A percentile compares a stretch with the other conserved stretches of the same genome.
These are phyloP conservation scores for Pheosia gnoma DNA, from an alignment of 2,888 invertebrate genomes.

Conservation along the genomic window DNA sequence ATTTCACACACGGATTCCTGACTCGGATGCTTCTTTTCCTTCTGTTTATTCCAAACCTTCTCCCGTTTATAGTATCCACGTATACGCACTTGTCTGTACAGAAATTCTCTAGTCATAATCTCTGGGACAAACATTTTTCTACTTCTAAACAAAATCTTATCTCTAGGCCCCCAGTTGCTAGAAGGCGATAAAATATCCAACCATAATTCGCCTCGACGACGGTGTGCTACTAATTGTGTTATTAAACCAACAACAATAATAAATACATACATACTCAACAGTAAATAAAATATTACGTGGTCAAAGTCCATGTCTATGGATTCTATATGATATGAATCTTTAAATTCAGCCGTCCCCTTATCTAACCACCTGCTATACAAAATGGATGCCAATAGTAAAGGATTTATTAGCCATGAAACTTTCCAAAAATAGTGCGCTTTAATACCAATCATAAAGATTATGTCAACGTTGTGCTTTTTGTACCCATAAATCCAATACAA, in stretches of 20 bases:
- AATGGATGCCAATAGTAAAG: constrained; percentile 49
- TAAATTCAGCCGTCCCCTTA: constrained; percentile 36
- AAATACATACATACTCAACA: constrained; percentile 50
- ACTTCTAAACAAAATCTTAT: constrained; percentile 65
- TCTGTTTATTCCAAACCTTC: constrained; percentile 6
- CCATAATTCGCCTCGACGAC: constrained; percentile 30
- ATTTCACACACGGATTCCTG: constrained; percentile 36
- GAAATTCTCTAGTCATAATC: constrained; percentile 79
- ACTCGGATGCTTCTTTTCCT: constrained; percentile 15
- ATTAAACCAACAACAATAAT: constrained; percentile 54
- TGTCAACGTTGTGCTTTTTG: constrained; percentile 67
- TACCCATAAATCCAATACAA: constrained; percentile 74
- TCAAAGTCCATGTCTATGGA: constrained; percentile 39
- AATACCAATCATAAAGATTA: constrained; percentile 76
- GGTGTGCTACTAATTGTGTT: constrained; percentile 46
- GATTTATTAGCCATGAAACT: constrained; percentile 63
- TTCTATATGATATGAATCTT: constrained; percentile 46
- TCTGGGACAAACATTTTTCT: constrained; percentile 78
- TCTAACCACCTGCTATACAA: constrained; percentile 45
- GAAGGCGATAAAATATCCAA: constrained; percentile 47
- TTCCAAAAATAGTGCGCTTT: constrained; percentile 72
- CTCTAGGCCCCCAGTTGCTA: constrained; percentile 68
- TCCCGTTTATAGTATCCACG: constrained; percentile 56
- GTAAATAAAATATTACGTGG: constrained; percentile 48
- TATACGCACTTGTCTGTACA: constrained; percentile 75